Evolutionary conservation across 1,140 invertebrate species (phyloP).

Genomic region (Lordiphosa stackelbergi): DNA sequence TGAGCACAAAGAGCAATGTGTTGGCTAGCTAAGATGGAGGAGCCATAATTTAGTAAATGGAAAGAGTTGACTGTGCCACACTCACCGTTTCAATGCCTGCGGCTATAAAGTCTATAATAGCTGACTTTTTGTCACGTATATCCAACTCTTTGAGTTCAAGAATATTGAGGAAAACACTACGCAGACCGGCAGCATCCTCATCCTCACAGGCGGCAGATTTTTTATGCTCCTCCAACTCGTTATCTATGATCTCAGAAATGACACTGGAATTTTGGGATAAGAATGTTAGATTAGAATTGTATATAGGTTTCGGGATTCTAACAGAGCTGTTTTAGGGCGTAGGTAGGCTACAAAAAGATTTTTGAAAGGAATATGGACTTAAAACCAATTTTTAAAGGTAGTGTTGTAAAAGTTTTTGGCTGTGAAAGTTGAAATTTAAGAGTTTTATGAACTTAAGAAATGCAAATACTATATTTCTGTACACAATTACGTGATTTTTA

Average conservation of each 20-base stretch:
- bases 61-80: neutral
- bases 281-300: slow-evolving; percentile 1
- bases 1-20: slow-evolving; percentile 87
- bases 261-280: slow-evolving; percentile 79
- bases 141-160: slow-evolving; percentile 84
- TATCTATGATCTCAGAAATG: slow-evolving; percentile 87
- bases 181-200: slow-evolving; percentile 78
- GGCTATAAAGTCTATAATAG: slow-evolving; percentile 91
- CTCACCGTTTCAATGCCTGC: slow-evolving; percentile 90
- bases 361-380: no score
- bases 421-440: no score
- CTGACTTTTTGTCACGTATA: slow-evolving; percentile 88
- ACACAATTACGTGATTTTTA: no score
- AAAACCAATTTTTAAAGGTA: no score
- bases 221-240: slow-evolving; percentile 77
- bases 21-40: slow-evolving; percentile 84
- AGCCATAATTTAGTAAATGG: neutral
- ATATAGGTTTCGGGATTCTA: slow-evolving; percentile 1
- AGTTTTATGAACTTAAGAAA: no score
- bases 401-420: no score
- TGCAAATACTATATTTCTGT: no score
- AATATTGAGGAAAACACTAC: slow-evolving; percentile 86
- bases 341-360: no score
- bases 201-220: slow-evolving; percentile 75
- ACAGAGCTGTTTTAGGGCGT: no score